These are phyloP conservation scores for Meda fulgida DNA, from an alignment of 2,797 vertebrate species.

Conservation along the genomic window DNA sequence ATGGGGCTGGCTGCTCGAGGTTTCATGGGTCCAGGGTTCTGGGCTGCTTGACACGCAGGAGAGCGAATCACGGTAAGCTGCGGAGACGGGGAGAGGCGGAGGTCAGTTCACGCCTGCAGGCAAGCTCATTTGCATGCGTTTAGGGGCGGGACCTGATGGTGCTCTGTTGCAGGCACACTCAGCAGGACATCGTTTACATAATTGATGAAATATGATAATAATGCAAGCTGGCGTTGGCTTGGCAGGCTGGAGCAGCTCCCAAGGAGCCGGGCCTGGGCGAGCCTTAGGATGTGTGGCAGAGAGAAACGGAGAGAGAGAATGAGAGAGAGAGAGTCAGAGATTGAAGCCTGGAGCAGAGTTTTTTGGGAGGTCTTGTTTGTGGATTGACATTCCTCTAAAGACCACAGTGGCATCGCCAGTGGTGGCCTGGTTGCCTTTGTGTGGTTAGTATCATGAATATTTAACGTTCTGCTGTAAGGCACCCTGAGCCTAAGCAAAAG, in stretches of 20 bases:
- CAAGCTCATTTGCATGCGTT: slow-evolving; percentile 80
- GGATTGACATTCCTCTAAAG: slow-evolving; percentile 55
- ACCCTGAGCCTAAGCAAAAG: slow-evolving; percentile 24
- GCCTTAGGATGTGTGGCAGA: slow-evolving; percentile 50
- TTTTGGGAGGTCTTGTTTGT: slow-evolving; percentile 53
- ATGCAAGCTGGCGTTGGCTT: slow-evolving; percentile 76
- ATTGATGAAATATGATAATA: slow-evolving; percentile 87
- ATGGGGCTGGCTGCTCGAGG: slow-evolving; percentile 56
- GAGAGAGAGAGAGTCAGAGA: slow-evolving; percentile 26
- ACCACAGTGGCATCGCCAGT: slow-evolving; percentile 49
- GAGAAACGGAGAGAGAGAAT: slow-evolving; percentile 13
- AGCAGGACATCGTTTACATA: slow-evolving; percentile 79
- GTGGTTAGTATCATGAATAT: slow-evolving; percentile 54
- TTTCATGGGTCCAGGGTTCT: slow-evolving; percentile 49
- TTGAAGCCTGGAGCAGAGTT: slow-evolving; percentile 47
- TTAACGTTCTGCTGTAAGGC: slow-evolving; percentile 45
- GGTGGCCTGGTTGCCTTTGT: slow-evolving; percentile 48
- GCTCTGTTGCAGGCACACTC: slow-evolving; percentile 69
- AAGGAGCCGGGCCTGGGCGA: slow-evolving; percentile 54
- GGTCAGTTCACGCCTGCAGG: slow-evolving; percentile 76
- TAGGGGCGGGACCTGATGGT: slow-evolving; percentile 67
- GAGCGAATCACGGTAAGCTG: slow-evolving; percentile 54
- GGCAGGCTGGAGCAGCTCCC: slow-evolving; percentile 56
- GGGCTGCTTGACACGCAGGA: slow-evolving; percentile 53
- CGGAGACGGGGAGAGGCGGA: slow-evolving; percentile 66